Conservation (phyloP, 2,888 invertebrate species). For the Chrysotoxum bicinctum region DNA sequence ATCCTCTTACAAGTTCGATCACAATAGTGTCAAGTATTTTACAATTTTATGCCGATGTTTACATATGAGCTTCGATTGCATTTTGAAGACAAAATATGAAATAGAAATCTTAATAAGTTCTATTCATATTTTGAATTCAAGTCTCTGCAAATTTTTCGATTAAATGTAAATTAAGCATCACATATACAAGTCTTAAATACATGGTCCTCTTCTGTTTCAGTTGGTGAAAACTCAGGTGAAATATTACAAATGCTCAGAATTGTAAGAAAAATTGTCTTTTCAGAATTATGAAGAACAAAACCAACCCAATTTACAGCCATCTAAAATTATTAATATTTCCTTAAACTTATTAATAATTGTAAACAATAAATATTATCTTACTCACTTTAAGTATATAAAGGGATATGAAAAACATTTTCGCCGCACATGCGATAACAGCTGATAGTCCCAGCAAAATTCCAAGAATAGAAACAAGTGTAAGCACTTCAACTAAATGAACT, state of each 20-base stretch:
- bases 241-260: conserved; percentile 71
- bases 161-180: neutral
- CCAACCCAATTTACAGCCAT: conserved; percentile 66
- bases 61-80: too few species aligned
- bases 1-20: neutral
- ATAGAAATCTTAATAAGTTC: neutral
- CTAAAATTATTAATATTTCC: conserved; percentile 57
- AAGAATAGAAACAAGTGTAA: conserved; percentile 74
- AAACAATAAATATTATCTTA: neutral
- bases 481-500: conserved; percentile 75
- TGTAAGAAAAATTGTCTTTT: conserved; percentile 72
- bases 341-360: neutral
- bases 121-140: neutral
- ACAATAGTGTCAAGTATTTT: neutral
- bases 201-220: conserved; percentile 12
- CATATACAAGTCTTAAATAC: neutral
- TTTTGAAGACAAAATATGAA: neutral
- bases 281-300: conserved; percentile 66
- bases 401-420: conserved; percentile 73
- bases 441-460: conserved; percentile 75
- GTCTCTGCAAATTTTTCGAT: too few species aligned
- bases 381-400: conserved; percentile 74
- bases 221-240: conserved; percentile 41
- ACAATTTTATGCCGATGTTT: neutral
- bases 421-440: conserved; percentile 74